phyloP scores from a whole-genome alignment of 2,888 invertebrate species.

The Orthosia cruda region DNA sequence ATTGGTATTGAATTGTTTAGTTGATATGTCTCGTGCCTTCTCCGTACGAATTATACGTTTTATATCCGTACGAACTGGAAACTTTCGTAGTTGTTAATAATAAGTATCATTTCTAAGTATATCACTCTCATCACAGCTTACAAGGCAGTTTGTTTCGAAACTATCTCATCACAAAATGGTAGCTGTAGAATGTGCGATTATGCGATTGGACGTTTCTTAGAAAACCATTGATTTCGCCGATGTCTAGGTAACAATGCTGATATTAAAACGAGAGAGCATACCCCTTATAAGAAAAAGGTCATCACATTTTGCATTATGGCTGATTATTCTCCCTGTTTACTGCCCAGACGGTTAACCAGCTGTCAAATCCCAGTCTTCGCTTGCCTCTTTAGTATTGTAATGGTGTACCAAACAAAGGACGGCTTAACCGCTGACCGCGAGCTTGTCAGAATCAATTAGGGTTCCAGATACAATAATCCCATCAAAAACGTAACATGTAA shows the following conservation, averaged over 20 bases:
- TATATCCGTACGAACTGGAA: no score
- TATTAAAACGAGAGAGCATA: background rate
- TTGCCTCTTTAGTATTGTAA: background rate
- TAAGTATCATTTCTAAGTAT: background rate
- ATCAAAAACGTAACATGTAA: no score
- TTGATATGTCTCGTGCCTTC: background rate
- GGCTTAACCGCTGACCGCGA: background rate
- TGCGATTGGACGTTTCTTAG: no score
- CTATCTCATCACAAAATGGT: background rate
- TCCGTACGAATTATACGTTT: background rate
- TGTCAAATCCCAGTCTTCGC: constrained; percentile 1
- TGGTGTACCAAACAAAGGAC: background rate
- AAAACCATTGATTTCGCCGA: no score
- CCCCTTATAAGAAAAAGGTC: background rate
- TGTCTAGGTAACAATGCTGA: no score
- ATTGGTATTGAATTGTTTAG: constrained; percentile 20
- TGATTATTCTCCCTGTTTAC: background rate
- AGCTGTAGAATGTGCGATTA: no score
- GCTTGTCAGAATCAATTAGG: background rate
- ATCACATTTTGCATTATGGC: background rate
- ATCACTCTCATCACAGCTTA: background rate
- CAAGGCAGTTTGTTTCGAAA: background rate
- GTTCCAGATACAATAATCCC: background rate
- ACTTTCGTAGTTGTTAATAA: background rate
- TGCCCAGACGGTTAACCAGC: background rate